Evolutionary conservation across 2,113 vertebrate genomes (phyloP).

Genomic region (Barnardius zonarius): DNA sequence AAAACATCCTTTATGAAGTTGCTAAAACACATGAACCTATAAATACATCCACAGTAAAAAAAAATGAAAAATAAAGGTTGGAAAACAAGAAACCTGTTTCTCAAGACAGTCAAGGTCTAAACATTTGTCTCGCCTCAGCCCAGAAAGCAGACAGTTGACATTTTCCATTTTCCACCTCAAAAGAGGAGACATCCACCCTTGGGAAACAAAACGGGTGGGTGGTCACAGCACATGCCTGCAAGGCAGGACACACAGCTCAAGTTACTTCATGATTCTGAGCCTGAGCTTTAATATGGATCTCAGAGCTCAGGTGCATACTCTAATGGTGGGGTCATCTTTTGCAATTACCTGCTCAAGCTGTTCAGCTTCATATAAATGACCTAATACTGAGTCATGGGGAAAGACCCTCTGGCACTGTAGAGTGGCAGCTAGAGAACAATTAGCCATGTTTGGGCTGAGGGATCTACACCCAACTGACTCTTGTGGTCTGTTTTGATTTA

Average conservation of each 20-base stretch:
- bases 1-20: not conserved
- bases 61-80: not conserved
- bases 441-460: not conserved
- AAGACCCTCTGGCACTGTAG: not conserved
- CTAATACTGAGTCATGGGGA: not conserved
- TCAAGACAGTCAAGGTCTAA: not conserved
- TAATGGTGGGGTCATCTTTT: not conserved
- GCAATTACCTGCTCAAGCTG: not conserved
- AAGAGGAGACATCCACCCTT: not conserved
- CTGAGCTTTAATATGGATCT: not conserved
- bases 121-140: not conserved
- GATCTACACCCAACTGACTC: not conserved
- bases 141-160: constrained; percentile 6
- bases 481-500: not conserved
- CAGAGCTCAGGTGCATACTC: not conserved
- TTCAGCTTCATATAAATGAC: not conserved
- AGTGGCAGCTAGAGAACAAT: not conserved
- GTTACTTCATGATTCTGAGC: not conserved
- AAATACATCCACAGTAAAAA: not conserved
- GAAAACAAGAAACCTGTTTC: constrained; percentile 34
- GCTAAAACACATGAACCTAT: not conserved
- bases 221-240: not conserved
- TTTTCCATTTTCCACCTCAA: constrained; percentile 1
- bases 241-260: not conserved
- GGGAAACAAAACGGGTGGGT: not conserved